Conservation (phyloP, 2,888 invertebrate species). For the Lepidochitona cinerea region DNA sequence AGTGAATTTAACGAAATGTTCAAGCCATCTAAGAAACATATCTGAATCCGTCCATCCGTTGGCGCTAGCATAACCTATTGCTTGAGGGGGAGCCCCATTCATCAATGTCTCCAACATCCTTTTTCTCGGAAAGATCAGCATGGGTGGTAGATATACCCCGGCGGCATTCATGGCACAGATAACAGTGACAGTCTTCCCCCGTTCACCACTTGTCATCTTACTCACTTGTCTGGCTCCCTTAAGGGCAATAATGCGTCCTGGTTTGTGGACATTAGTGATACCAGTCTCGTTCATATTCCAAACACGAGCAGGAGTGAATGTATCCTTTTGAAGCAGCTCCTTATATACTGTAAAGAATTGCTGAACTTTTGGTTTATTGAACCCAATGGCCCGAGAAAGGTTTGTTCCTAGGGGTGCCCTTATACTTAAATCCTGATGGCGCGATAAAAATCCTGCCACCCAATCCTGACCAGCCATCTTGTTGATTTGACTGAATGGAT, state of each 20-base stretch:
- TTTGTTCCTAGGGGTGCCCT: background rate
- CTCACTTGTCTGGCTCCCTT: no score
- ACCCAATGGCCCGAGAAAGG: background rate
- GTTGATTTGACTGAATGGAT: background rate
- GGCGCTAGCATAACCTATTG: conserved; percentile 51
- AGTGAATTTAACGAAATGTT: conserved; percentile 62
- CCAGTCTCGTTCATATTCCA: no score
- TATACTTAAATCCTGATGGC: background rate
- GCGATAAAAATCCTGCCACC: background rate
- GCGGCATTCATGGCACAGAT: conserved; percentile 33
- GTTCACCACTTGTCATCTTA: conserved; percentile 18
- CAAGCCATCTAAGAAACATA: conserved; percentile 51
- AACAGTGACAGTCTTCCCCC: conserved; percentile 27
- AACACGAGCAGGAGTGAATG: no score
- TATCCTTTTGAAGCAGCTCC: conserved; percentile 1
- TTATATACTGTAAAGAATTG: background rate
- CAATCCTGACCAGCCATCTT: background rate
- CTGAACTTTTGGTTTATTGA: background rate
- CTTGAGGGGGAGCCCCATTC: conserved; percentile 54
- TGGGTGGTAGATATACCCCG: conserved; percentile 36
- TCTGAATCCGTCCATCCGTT: conserved; percentile 54
- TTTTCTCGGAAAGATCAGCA: no score
- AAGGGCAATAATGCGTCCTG: no score
- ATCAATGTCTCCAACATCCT: no score
- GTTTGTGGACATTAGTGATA: conserved; percentile 4